Conservation (phyloP, 2,113 vertebrate species). For the Stictonetta naevosa region DNA sequence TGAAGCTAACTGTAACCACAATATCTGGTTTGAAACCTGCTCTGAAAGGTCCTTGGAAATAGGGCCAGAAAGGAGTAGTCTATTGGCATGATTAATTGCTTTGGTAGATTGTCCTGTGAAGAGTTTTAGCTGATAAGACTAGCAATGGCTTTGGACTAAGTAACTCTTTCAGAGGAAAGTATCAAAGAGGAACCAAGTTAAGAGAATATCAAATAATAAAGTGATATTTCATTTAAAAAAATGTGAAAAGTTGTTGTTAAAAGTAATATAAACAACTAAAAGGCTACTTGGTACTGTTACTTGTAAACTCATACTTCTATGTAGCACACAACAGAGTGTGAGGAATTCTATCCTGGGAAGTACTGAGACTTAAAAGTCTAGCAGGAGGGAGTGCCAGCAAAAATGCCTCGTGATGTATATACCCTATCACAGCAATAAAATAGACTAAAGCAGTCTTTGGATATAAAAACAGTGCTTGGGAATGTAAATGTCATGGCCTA, state of each 20-base stretch:
- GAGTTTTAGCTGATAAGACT: not conserved
- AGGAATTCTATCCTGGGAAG: not conserved
- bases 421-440: not conserved
- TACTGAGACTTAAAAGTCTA: not conserved
- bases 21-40: not conserved
- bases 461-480: not conserved
- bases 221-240: not conserved
- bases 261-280: not conserved
- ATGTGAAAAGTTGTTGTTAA: not conserved
- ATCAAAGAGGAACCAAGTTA: not conserved
- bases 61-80: not conserved
- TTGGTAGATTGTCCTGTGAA: not conserved
- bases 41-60: not conserved
- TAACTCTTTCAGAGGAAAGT: not conserved
- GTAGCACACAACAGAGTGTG: not conserved
- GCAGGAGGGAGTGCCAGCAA: not conserved
- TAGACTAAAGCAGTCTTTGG: not conserved
- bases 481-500: not conserved
- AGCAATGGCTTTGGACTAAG: not conserved
- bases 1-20: not conserved
- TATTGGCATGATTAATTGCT: fast-evolving
- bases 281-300: not conserved
- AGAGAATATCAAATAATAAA: not conserved
- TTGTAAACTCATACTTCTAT: not conserved
- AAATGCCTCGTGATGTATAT: not conserved